Base-by-base conservation (phyloP, 2,113 vertebrate species). In the Zosterops japonicus region DNA sequence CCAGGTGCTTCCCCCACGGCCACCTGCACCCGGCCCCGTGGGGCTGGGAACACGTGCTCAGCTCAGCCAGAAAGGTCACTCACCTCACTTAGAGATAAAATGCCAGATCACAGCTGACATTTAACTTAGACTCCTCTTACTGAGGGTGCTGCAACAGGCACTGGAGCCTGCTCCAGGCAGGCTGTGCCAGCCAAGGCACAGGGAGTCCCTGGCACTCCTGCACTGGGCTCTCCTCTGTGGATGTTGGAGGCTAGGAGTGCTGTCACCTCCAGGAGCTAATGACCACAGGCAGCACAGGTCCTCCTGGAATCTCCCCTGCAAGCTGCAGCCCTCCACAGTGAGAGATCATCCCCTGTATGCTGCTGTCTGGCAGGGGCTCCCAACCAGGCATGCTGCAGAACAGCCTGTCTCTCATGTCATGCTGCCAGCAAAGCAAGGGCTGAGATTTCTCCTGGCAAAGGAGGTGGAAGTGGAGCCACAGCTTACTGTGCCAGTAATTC, bases 11-110 rank as follows among this genome's bases (percentile, higher is more conserved):
- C 52, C 78, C 46, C 29, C 36, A 6, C 2, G 19, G 68, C 27
- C 42, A 41, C 61, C 50, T 31, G 59, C 0, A 0, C 59, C 60
- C 9, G 2, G 28, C 55, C 71, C 76, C 0, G 0, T 6, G 36
- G 25, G 65, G 36, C 74, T 5, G 11, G 69, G 18, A 64, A 53
- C 53, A 2, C 0, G 0, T 0, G 11, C 60, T 0, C 5, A 21
- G n/a, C 0, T 0, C 61, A 39, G 65, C 44, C 68, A 22, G 41
- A 12, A 52, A 80, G 83, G 89, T 72, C 83, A 20, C 53, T 68
- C 53, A 31, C 44, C 57, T 28, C 18, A 10, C 63, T n/a, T 17
- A 17, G 22, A 60, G 46, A 49, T 4, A 64, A 83, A 93, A 90
- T 49, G 20, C 36, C 63, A 61, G 28, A 83, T 77, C 63, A 20